Percentiles rank a stretch among this genome's conserved stretches.
Conservation (phyloP, 2,888 invertebrate genomes). For the Drosophila mercatorum region DNA sequence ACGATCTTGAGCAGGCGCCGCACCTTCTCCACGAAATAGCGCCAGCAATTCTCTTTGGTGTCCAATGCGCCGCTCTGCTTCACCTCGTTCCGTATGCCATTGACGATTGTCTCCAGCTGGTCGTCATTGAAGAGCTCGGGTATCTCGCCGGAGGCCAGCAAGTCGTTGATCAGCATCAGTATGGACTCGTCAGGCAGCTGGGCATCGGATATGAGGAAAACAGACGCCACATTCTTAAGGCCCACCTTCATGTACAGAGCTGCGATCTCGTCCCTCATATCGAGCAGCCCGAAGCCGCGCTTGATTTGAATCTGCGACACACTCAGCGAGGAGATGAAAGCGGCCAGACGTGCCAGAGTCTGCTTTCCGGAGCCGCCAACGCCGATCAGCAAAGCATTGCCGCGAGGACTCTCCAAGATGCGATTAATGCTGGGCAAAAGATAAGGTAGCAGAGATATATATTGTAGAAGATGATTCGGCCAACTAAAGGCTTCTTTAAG, state of each 20-base stretch:
- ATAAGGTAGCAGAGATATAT: neutral
- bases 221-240: constrained; percentile 92
- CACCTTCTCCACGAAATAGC: constrained; percentile 96
- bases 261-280: constrained; percentile 91
- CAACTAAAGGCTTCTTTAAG: neutral
- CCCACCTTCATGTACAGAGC: constrained; percentile 94
- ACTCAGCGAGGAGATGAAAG: constrained; percentile 95
- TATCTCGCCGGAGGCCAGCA: constrained; percentile 97
- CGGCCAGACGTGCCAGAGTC: constrained; percentile 93
- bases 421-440: constrained; percentile 90
- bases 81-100: constrained; percentile 91
- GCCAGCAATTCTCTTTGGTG: constrained; percentile 97
- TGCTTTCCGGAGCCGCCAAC: constrained; percentile 98
- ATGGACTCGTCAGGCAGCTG: constrained; percentile 96
- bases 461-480: no score
- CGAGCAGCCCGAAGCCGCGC: constrained; percentile 93
- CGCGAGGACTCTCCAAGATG: constrained; percentile 95
- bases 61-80: constrained; percentile 93
- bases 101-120: constrained; percentile 94
- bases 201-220: constrained; percentile 97
- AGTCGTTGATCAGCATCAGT: constrained; percentile 95
- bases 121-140: constrained; percentile 96
- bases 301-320: constrained; percentile 96
- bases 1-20: constrained; percentile 91
- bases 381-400: constrained; percentile 96